phyloP scores from a whole-genome alignment of 2,888 invertebrate genomes.

The Idaea aversata region DNA sequence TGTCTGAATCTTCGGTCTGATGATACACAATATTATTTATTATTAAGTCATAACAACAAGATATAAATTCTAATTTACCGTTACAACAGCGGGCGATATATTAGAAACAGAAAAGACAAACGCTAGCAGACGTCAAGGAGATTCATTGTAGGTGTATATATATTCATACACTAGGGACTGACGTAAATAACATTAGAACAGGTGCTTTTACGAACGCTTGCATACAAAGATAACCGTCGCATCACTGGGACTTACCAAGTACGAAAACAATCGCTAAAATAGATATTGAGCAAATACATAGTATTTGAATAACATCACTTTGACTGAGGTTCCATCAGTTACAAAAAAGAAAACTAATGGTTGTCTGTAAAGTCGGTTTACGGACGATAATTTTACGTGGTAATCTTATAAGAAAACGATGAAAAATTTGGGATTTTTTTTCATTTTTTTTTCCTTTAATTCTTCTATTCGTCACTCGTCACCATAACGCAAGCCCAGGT shows the following conservation, averaged over 20 bases:
- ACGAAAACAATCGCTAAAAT: neutral
- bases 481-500: too few species aligned
- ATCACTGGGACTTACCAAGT: conserved; percentile 18
- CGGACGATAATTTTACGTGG: too few species aligned
- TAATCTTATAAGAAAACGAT: too few species aligned
- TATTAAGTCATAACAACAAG: conserved; percentile 9
- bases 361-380: too few species aligned
- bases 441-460: too few species aligned
- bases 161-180: neutral
- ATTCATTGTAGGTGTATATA: conserved; percentile 45
- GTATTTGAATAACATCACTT: neutral
- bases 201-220: conserved; percentile 52
- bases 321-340: neutral
- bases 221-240: conserved; percentile 53
- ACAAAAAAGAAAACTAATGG: too few species aligned
- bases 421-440: too few species aligned
- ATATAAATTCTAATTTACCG: conserved; percentile 8
- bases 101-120: conserved; percentile 35
- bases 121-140: conserved; percentile 36
- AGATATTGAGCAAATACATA: neutral
- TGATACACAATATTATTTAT: conserved; percentile 10
- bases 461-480: too few species aligned
- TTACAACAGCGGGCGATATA: conserved; percentile 10
- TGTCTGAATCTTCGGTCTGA: too few species aligned
- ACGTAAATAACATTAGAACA: conserved; percentile 58